Percentiles rank a stretch among this genome's conserved stretches.
These are phyloP conservation scores for Coleophora deauratella DNA, from an alignment of 2,888 invertebrate genomes.

Conservation along the genomic window DNA sequence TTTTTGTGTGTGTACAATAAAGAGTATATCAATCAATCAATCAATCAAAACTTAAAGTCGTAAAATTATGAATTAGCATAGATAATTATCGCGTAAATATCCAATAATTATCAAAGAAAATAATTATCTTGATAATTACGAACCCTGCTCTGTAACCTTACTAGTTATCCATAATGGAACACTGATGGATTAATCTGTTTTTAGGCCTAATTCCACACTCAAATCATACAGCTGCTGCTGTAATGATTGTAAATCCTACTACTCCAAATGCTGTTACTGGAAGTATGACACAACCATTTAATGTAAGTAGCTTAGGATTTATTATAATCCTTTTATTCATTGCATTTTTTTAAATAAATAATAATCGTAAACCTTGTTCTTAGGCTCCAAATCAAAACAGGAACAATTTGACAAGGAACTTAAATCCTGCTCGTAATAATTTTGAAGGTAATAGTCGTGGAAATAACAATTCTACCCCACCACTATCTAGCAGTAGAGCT, in stretches of 20 bases:
- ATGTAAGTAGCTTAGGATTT: conserved; percentile 45
- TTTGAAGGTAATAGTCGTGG: conserved; percentile 49
- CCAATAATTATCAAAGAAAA: too few species aligned
- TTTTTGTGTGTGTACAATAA: too few species aligned
- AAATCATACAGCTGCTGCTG: conserved; percentile 67
- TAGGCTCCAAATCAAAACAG: conserved; percentile 59
- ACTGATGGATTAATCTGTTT: too few species aligned
- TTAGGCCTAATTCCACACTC: conserved; percentile 61
- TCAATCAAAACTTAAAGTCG: too few species aligned
- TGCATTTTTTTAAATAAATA: too few species aligned
- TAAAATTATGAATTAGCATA: too few species aligned
- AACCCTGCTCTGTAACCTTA: too few species aligned
- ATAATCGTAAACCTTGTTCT: conserved; percentile 9
- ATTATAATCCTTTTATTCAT: too few species aligned
- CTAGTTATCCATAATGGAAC: too few species aligned
- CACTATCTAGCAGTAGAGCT: conserved; percentile 43
- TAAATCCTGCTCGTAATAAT: conserved; percentile 59
- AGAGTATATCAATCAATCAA: too few species aligned
- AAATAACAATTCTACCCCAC: conserved; percentile 50
- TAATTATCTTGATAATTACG: too few species aligned
- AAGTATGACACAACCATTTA: conserved; percentile 58
- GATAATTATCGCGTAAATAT: too few species aligned
- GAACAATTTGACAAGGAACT: conserved; percentile 59
- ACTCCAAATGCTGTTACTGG: conserved; percentile 64
- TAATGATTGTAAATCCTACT: conserved; percentile 71